Evolutionary conservation across 2,888 invertebrate genomes (phyloP).

Genomic region (Athripsodes cinereus): DNA sequence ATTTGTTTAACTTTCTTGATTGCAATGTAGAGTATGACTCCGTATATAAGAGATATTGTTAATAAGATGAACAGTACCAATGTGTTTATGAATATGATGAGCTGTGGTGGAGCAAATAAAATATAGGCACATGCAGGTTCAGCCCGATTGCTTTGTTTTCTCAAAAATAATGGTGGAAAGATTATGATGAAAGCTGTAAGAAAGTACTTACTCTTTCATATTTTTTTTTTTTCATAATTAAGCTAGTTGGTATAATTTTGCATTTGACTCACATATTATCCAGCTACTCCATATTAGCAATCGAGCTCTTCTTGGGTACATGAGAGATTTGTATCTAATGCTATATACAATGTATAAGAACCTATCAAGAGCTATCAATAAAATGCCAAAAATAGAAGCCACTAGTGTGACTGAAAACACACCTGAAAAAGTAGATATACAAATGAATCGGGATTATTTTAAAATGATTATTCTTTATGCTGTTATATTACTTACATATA

Average conservation of each 20-base stretch:
- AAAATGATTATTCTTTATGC: too few relatives aligned
- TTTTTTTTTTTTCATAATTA: too few relatives aligned
- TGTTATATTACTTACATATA: too few relatives aligned
- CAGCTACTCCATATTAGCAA: neutral
- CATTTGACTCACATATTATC: neutral
- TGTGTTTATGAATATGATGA: neutral
- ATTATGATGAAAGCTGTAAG: neutral
- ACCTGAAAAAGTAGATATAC: neutral
- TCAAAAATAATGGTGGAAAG: neutral
- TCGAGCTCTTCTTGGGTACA: neutral
- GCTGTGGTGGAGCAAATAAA: neutral
- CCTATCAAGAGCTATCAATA: neutral
- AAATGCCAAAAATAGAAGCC: neutral
- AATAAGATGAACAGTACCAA: neutral
- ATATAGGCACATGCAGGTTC: neutral
- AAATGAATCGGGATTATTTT: neutral
- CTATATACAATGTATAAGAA: neutral
- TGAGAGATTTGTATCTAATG: neutral
- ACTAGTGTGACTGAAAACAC: neutral
- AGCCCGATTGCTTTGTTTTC: neutral
- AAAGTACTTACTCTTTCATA: too few relatives aligned
- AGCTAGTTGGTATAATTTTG: too few relatives aligned
- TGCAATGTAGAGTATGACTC: neutral
- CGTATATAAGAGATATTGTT: neutral
- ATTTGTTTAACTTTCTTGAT: conserved; percentile 46